Percentiles rank a stretch among this genome's conserved stretches.
These are phyloP conservation scores for Silurus aristotelis DNA, from an alignment of 2,797 vertebrate genomes.

Conservation along the genomic window DNA sequence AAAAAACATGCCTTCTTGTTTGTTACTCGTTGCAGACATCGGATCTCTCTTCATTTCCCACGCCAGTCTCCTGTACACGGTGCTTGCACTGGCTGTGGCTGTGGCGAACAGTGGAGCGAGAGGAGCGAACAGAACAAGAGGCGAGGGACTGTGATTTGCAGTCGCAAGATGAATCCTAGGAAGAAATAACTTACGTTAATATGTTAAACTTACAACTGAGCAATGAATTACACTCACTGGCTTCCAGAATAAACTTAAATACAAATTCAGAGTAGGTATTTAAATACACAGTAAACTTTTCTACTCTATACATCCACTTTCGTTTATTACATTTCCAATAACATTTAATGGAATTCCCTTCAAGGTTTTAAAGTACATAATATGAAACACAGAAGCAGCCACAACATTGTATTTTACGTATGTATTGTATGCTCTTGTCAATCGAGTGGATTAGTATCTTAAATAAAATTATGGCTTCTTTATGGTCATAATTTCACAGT, in stretches of 20 bases:
- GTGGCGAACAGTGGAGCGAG: conserved; percentile 82
- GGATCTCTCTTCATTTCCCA: conserved; percentile 78
- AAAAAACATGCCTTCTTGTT: conserved; percentile 53
- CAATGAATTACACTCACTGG: not conserved
- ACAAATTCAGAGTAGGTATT: not conserved
- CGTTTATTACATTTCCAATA: not conserved
- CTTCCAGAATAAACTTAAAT: not conserved
- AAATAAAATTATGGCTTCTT: not conserved
- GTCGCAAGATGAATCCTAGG: conserved; percentile 89
- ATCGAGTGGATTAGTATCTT: not conserved
- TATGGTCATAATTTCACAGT: not conserved
- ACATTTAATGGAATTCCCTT: not conserved
- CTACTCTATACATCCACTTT: not conserved
- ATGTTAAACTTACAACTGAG: conserved; percentile 1
- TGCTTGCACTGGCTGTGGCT: conserved; percentile 88
- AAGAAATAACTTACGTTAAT: conserved; percentile 55
- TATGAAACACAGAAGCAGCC: not conserved
- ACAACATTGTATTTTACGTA: not conserved
- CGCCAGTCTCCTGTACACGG: conserved; percentile 76
- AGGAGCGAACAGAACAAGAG: conserved; percentile 82
- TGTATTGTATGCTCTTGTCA: not conserved
- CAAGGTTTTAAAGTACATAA: not conserved
- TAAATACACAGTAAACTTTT: not conserved
- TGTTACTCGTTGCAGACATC: conserved; percentile 74
- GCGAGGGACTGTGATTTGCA: conserved; percentile 84